Conservation (phyloP, 2,888 invertebrate species). For the Argynnis bischoffii region DNA sequence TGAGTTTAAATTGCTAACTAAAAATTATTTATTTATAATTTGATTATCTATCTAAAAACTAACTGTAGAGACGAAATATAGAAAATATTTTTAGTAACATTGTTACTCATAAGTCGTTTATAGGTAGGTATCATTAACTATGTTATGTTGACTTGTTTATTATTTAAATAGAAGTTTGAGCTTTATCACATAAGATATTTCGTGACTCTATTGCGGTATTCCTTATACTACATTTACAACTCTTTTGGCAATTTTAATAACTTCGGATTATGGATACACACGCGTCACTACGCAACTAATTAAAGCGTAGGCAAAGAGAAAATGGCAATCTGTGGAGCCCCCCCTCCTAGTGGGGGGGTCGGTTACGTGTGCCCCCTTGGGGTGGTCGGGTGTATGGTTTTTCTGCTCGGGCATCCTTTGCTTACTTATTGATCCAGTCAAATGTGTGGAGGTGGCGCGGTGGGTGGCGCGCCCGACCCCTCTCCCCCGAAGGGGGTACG, state of each 20-base stretch:
- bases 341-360: slow-evolving; percentile 81
- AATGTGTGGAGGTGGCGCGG: slow-evolving; percentile 83
- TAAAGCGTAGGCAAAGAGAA: slow-evolving; percentile 83
- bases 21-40: too few relatives aligned
- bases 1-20: background rate
- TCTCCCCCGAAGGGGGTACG: slow-evolving; percentile 76
- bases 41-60: too few relatives aligned
- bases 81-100: too few relatives aligned
- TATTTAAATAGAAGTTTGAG: background rate
- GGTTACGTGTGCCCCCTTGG: slow-evolving; percentile 83
- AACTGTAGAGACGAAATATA: too few relatives aligned
- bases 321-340: slow-evolving; percentile 82
- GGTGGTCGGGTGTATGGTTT: slow-evolving; percentile 83
- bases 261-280: slow-evolving; percentile 75
- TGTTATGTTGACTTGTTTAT: too few relatives aligned
- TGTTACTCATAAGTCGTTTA: too few relatives aligned
- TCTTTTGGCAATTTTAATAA: slow-evolving; percentile 66
- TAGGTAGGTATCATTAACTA: too few relatives aligned
- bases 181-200: background rate
- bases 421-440: slow-evolving; percentile 84
- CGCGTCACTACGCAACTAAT: slow-evolving; percentile 83
- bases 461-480: slow-evolving; percentile 76
- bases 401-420: slow-evolving; percentile 84
- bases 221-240: slow-evolving; percentile 26
- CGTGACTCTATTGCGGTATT: background rate